Conservation (phyloP, 2,113 vertebrate genomes). For the Falcunculus frontatus region DNA sequence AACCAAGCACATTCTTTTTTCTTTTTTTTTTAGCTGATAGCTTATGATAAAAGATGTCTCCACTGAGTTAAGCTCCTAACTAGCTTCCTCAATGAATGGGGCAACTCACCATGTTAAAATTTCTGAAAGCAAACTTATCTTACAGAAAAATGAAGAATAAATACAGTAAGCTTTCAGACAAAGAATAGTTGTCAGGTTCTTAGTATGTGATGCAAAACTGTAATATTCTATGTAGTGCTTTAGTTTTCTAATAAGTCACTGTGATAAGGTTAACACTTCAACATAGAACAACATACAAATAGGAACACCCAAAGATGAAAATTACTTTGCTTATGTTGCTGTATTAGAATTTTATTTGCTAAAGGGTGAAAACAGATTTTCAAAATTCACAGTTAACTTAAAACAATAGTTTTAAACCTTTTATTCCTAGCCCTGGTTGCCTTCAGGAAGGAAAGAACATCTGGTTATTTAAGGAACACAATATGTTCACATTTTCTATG, state of each 20-base stretch:
- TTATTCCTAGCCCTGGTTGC: constrained; percentile 80
- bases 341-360: constrained; percentile 85
- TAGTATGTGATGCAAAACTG: constrained; percentile 52
- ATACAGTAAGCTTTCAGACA: constrained; percentile 56
- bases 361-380: constrained; percentile 83
- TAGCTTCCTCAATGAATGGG: neutral
- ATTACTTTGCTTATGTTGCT: constrained; percentile 77
- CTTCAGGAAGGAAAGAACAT: constrained; percentile 85
- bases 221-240: constrained; percentile 46
- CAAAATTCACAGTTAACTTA: constrained; percentile 84
- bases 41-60: neutral
- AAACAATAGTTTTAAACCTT: constrained; percentile 85
- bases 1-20: neutral
- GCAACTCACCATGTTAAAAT: neutral
- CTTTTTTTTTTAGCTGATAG: neutral
- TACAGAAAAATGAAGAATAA: constrained; percentile 11
- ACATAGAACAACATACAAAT: constrained; percentile 51
- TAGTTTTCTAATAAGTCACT: constrained; percentile 72
- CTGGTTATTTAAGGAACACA: constrained; percentile 87
- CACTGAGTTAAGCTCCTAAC: constrained; percentile 13
- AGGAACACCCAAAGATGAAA: constrained; percentile 73
- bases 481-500: constrained; percentile 88
- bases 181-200: constrained; percentile 59
- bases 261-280: constrained; percentile 72
- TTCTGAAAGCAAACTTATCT: constrained; percentile 5